phyloP scores from a whole-genome alignment of 2,888 invertebrate genomes.

The Hartigia nigra region DNA sequence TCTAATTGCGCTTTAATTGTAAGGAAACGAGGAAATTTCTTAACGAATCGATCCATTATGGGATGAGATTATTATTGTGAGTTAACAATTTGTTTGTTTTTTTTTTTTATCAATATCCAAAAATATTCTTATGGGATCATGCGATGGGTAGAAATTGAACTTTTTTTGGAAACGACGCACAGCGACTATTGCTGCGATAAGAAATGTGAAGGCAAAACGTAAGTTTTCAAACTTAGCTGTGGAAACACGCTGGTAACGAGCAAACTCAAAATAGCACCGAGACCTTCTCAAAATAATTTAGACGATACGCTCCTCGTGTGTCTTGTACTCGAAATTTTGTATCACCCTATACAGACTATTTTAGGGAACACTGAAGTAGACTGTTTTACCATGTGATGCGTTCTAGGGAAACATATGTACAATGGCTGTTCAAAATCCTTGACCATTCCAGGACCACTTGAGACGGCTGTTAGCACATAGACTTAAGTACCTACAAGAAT shows the following conservation, averaged over 20 bases:
- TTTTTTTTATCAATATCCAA: background rate
- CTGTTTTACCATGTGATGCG: background rate
- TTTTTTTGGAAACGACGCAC: too few relatives aligned
- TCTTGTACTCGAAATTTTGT: background rate
- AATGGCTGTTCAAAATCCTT: constrained; percentile 18
- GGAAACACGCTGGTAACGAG: background rate
- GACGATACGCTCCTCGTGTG: background rate
- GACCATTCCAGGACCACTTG: constrained; percentile 51
- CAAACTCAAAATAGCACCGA: background rate
- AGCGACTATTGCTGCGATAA: background rate
- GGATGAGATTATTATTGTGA: constrained; percentile 11
- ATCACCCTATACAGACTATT: background rate
- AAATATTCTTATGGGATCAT: too few relatives aligned
- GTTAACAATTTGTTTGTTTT: too few relatives aligned
- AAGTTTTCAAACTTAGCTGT: background rate
- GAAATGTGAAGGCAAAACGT: background rate
- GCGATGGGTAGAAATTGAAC: too few relatives aligned
- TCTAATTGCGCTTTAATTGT: constrained; percentile 57
- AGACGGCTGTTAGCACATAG: constrained; percentile 56
- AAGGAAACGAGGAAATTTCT: constrained; percentile 45
- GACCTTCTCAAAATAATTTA: background rate
- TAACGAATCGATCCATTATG: constrained; percentile 54
- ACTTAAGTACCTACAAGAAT: constrained; percentile 53
- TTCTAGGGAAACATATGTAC: background rate
- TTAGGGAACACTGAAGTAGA: background rate